Base-by-base conservation (phyloP, 2,113 vertebrate species). In the Kobus ellipsiprymnus region DNA sequence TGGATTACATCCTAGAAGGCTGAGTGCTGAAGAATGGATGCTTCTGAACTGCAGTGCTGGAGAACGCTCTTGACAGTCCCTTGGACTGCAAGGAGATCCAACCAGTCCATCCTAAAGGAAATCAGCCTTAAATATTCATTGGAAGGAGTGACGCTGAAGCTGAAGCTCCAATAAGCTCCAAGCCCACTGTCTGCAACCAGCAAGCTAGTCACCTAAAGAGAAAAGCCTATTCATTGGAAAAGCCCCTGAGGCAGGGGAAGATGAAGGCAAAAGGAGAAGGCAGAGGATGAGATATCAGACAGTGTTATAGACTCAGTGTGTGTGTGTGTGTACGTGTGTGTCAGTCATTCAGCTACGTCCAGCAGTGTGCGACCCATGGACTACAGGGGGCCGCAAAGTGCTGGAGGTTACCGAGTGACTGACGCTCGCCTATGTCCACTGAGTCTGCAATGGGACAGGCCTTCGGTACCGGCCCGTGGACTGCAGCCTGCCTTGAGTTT, bases 351-450 rank as follows among this genome's bases (percentile, higher is more conserved):
- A 2, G 33, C 36, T 67, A 10, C 2, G 2, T 21, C 17, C 9
- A 19, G n/a, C 60, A 33, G 30, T 33, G 30, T 7, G 6, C 1
- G 13, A 33, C 54, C 59, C 59, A 33, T 17, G 62, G 60, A 62
- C 57, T 12, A 25, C 25, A 59, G 60, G 30, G 15, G 8, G 2
- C 11, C 4, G 4, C 9, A 21, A 2, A 10, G 17, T 1, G n/a
- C 16, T 36, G 17, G 33, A 2, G 1, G 0, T 21, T 5, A 36
- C n/a, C 1, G 14, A 36, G n/a, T 1, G 17, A 12, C n/a, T n/a
- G 1, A 23, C n/a, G 3, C n/a, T 11, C 2, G 5, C 9, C 60
- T 62, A 3, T 33, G 9, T 11, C 64, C 9, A 23, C n/a, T 11
- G 64, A 21, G 5, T 23, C 19, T 71, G 67, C 12, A 1, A 23